Percentiles rank a stretch among this genome's conserved stretches.
These are phyloP conservation scores for Dolichopus griseipennis DNA, from an alignment of 2,888 invertebrate species.

Conservation along the genomic window DNA sequence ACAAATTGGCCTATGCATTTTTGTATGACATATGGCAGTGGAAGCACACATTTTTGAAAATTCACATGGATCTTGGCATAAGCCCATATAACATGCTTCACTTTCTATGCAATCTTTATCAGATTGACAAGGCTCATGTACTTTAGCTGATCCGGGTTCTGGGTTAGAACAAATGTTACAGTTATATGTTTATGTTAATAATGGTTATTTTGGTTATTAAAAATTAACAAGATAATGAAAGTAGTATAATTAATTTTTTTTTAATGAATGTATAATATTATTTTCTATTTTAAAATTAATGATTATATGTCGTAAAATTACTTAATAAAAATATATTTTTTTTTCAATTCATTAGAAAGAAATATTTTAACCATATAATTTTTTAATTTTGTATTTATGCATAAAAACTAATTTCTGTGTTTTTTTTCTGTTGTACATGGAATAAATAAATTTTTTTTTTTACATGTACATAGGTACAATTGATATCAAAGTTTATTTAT, in stretches of 20 bases:
- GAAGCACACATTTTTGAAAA: slow-evolving; percentile 67
- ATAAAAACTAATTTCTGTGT: too few species aligned
- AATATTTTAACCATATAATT: too few species aligned
- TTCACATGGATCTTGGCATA: slow-evolving; percentile 76
- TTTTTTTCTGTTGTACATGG: too few species aligned
- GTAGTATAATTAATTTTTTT: background rate
- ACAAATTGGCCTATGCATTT: slow-evolving; percentile 76
- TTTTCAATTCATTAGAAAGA: too few species aligned
- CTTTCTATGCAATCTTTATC: slow-evolving; percentile 75
- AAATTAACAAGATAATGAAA: too few species aligned
- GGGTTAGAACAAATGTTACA: background rate
- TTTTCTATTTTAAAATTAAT: background rate
- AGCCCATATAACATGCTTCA: slow-evolving; percentile 73
- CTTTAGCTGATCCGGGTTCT: slow-evolving; percentile 51
- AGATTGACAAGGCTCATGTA: slow-evolving; percentile 70
- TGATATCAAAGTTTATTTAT: too few species aligned
- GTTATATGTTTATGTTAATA: background rate
- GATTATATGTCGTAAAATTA: background rate
- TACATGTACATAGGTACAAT: too few species aligned
- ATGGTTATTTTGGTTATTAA: too few species aligned
- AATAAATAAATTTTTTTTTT: too few species aligned
- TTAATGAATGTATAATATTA: background rate
- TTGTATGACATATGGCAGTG: slow-evolving; percentile 68
- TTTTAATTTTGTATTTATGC: too few species aligned
- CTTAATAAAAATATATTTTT: too few species aligned